phyloP scores from a whole-genome alignment of 1,140 invertebrate species.

The Apis dorsata region DNA sequence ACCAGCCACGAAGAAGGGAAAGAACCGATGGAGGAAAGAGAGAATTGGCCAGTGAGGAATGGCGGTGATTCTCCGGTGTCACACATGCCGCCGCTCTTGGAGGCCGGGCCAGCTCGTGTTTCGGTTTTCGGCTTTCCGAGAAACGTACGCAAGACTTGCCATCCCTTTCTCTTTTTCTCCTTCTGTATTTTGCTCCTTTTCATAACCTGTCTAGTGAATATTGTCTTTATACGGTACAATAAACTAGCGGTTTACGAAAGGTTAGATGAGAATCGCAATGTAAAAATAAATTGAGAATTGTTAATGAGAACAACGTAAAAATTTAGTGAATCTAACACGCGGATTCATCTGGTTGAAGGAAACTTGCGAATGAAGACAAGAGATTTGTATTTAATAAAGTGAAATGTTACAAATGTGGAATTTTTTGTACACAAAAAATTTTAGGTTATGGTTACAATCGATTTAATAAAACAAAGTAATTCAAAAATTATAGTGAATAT shows the following conservation, averaged over 20 bases:
- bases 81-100: slow-evolving; percentile 59
- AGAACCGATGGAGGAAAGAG: slow-evolving; percentile 12
- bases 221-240: slow-evolving; percentile 36
- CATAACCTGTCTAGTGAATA: background rate
- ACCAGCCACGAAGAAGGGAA: background rate
- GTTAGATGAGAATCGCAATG: slow-evolving; percentile 18
- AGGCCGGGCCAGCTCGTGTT: slow-evolving; percentile 62
- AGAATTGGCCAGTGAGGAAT: slow-evolving; percentile 58
- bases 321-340: background rate
- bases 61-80: slow-evolving; percentile 69
- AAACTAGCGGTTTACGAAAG: slow-evolving; percentile 2
- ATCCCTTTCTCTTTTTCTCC: background rate
- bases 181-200: background rate
- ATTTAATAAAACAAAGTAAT: no score
- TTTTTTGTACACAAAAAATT: no score
- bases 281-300: no score
- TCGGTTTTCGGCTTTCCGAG: slow-evolving; percentile 69
- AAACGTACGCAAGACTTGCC: slow-evolving; percentile 45
- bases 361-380: background rate
- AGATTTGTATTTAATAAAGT: background rate
- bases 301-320: background rate
- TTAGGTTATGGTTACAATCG: no score
- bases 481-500: no score
- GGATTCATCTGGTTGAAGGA: background rate
- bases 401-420: no score